phyloP scores from a whole-genome alignment of 2,888 invertebrate species.

The Ennomos erosarius region DNA sequence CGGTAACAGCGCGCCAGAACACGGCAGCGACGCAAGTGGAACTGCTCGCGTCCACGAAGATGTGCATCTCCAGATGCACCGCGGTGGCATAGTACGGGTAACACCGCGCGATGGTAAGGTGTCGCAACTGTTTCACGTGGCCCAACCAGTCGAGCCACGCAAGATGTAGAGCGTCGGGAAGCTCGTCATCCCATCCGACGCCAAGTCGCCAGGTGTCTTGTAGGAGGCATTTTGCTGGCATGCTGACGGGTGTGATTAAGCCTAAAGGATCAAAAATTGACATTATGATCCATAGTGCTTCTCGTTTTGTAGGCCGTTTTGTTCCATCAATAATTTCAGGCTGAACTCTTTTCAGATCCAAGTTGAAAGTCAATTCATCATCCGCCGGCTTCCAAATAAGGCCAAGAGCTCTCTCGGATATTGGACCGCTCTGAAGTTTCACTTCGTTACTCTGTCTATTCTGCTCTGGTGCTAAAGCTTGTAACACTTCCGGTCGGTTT shows the following conservation, averaged over 20 bases:
- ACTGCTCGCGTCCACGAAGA: too few species aligned
- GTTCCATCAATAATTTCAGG: too few species aligned
- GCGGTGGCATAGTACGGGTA: too few species aligned
- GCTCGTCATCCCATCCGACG: constrained; percentile 20
- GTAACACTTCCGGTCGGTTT: background rate
- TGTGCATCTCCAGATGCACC: too few species aligned
- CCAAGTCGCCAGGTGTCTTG: constrained; percentile 28
- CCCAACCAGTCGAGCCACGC: constrained; percentile 2
- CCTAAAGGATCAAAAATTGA: constrained; percentile 29
- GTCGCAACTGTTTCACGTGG: background rate
- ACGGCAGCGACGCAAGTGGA: too few species aligned
- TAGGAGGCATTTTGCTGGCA: constrained; percentile 21
- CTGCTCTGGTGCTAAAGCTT: constrained; percentile 1
- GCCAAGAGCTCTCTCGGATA: background rate
- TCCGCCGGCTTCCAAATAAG: background rate
- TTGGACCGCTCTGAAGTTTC: too few species aligned
- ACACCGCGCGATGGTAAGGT: too few species aligned
- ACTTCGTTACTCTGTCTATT: background rate
- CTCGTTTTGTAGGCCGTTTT: constrained; percentile 20
- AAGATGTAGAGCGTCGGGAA: background rate
- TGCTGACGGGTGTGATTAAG: constrained; percentile 26
- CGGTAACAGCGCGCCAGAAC: too few species aligned
- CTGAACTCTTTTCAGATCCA: background rate
- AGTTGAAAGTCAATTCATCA: background rate
- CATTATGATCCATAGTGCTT: constrained; percentile 24